Conservation (phyloP, 2,888 invertebrate species). For the Phaedon cochleariae region DNA sequence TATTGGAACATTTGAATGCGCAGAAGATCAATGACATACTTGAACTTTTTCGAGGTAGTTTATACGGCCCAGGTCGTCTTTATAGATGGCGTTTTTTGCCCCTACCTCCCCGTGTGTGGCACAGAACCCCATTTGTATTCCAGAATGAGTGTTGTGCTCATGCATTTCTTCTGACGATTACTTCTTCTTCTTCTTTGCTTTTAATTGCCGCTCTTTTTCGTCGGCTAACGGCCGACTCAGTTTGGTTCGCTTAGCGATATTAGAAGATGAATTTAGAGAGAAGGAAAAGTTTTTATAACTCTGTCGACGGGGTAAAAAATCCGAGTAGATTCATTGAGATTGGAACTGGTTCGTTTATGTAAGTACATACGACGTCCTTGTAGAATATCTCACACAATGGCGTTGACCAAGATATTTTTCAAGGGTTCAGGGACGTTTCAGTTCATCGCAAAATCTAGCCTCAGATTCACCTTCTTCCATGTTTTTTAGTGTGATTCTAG, state of each 20-base stretch:
- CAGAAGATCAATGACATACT: slow-evolving; percentile 1
- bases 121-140: slow-evolving; percentile 48
- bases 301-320: slow-evolving; percentile 34
- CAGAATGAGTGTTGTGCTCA: slow-evolving; percentile 41
- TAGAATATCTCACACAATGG: slow-evolving; percentile 18
- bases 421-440: neutral
- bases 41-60: slow-evolving; percentile 16
- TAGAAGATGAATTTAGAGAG: slow-evolving; percentile 33
- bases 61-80: slow-evolving; percentile 5
- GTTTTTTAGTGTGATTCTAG: no score
- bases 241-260: slow-evolving; percentile 24
- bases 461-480: no score
- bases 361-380: slow-evolving; percentile 39
- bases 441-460: no score
- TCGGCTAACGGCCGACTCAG: no score
- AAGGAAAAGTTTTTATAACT: slow-evolving; percentile 35
- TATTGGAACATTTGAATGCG: slow-evolving; percentile 24
- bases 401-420: slow-evolving; percentile 5
- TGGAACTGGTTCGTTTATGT: slow-evolving; percentile 37
- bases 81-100: slow-evolving; percentile 18
- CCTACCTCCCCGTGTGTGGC: slow-evolving; percentile 38
- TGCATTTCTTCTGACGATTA: slow-evolving; percentile 27
- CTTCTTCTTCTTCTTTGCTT: slow-evolving; percentile 28
- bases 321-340: slow-evolving; percentile 40
- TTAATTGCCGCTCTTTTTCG: slow-evolving; percentile 44